Base-by-base conservation (phyloP, 2,888 invertebrate genomes). In the Caenorhabditis japonica region DNA sequence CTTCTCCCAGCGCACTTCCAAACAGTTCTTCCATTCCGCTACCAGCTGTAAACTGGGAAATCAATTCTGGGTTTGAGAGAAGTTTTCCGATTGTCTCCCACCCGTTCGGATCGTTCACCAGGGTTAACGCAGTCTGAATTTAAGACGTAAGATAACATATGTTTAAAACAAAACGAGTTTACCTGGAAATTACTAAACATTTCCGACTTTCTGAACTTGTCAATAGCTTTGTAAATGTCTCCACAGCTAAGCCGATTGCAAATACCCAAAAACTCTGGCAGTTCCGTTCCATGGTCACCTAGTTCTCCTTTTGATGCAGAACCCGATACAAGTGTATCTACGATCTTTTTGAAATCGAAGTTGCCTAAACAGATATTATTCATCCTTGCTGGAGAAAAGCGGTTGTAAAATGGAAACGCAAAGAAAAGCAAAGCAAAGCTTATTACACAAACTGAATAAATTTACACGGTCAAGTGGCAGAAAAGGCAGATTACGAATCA, bases 151-250 rank as follows among this genome's bases (percentile, higher is more conserved):
- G n/a, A n/a, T n/a, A 13, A 58, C 19, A 23, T 2, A 13, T 15
- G 15, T 41, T 52, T 8, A 39, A 44, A 33, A 34, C 25, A 39
- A 36, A 27, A 38, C 4, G 5, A 3, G 19, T 15, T 36, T 62
- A 84, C 85, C 76, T 85, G 86, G 68, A 86, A 85, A 58, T 86
- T 86, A 41, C 84, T 83, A 76, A 86, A 86, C 72, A 87, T 80
- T 27, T 86, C 86, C n/a, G 83, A 83, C 39, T 77, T 83, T 34
- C 84, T 62, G 72, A 86, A 86, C 59, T 85, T 79, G 59, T 86
- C 86, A 21, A 86, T 79, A 1, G 83, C 86, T 69, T 85, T 86
- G 77, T 83, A 86, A 36, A 86, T 84, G 53, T 86, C 85, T 7
- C 84, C 85, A 60, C 86, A 83, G 56, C 79, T 81, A 19, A 84